phyloP scores from a whole-genome alignment of 2,888 invertebrate genomes.

The Cantharis nigra region DNA sequence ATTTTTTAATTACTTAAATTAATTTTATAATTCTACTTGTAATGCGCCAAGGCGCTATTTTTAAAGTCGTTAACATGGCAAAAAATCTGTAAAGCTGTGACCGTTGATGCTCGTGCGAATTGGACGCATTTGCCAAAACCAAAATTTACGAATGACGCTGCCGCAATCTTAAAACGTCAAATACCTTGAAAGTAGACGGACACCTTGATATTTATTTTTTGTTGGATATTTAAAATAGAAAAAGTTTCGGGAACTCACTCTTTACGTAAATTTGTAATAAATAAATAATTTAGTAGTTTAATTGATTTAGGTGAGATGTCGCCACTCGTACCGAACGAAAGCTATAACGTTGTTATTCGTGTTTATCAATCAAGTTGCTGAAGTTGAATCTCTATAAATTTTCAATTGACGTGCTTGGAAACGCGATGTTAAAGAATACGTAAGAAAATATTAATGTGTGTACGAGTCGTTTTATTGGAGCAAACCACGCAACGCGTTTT shows the following conservation, averaged over 20 bases:
- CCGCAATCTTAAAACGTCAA: neutral
- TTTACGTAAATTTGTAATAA: neutral
- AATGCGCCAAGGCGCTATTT: neutral
- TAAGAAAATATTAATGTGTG: neutral
- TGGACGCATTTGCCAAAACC: neutral
- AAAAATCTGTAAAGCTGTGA: neutral
- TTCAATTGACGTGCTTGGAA: slow-evolving; percentile 1
- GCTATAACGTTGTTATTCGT: neutral
- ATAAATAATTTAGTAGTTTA: neutral
- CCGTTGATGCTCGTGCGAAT: neutral
- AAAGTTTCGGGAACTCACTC: neutral
- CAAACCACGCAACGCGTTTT: neutral
- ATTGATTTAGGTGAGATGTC: neutral
- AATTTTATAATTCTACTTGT: neutral
- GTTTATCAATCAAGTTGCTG: neutral
- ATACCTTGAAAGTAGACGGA: neutral
- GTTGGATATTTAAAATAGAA: neutral
- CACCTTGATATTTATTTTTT: slow-evolving; percentile 1
- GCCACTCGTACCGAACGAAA: neutral
- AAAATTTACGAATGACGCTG: neutral
- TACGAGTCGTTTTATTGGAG: neutral
- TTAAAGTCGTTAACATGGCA: neutral
- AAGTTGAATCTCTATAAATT: neutral
- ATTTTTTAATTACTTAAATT: slow-evolving; percentile 8
- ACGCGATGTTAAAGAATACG: neutral